Evolutionary conservation across 1,140 invertebrate genomes (phyloP).

Genomic region (Hetaerina americana): DNA sequence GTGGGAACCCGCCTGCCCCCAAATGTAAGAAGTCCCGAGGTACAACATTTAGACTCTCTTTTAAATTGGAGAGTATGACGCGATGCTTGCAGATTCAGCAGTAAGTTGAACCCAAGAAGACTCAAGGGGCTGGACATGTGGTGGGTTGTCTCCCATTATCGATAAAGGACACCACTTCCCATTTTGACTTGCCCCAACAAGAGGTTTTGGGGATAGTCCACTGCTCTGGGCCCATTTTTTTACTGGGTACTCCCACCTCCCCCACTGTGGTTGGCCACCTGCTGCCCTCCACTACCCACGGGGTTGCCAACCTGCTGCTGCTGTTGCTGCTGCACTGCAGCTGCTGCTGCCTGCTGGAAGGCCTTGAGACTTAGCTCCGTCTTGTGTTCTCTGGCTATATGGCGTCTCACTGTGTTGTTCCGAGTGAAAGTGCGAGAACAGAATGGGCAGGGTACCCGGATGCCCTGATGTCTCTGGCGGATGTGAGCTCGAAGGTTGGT

Average conservation of each 20-base stretch:
- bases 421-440: constrained; percentile 81
- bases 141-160: no score
- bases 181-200: background rate
- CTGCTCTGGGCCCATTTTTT: no score
- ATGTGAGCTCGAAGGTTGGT: constrained; percentile 83
- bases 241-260: background rate
- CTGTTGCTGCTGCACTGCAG: constrained; percentile 27
- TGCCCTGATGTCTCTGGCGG: constrained; percentile 76
- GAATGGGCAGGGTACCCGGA: constrained; percentile 74
- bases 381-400: constrained; percentile 77
- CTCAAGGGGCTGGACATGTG: background rate
- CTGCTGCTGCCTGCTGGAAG: constrained; percentile 41
- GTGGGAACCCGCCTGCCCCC: background rate
- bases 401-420: constrained; percentile 77
- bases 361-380: constrained; percentile 53
- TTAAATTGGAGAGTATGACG: background rate
- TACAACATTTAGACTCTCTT: background rate
- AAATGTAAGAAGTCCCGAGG: background rate
- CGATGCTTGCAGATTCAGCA: background rate
- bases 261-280: constrained; percentile 1
- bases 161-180: background rate
- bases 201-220: no score
- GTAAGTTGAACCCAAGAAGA: background rate
- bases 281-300: background rate
- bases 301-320: constrained; percentile 18